These are phyloP conservation scores for Lagothrix lagotricha DNA, from an alignment of 2,797 vertebrate species.

Conservation along the genomic window DNA sequence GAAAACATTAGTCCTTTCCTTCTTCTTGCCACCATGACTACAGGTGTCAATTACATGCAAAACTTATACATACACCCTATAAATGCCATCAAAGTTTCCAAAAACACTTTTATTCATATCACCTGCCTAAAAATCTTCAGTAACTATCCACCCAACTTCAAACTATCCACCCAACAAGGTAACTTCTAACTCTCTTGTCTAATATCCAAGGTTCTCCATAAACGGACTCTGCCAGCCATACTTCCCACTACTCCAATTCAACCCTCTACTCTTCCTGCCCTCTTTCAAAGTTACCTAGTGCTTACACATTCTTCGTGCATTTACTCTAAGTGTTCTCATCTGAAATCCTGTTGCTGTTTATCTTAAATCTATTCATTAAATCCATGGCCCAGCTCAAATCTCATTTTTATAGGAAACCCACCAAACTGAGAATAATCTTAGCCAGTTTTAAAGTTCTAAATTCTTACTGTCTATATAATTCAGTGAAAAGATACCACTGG, in stretches of 20 bases:
- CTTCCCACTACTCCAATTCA: background rate
- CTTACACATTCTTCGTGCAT: background rate
- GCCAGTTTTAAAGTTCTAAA: background rate
- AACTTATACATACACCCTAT: background rate
- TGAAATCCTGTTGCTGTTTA: conserved; percentile 2
- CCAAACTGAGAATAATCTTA: background rate
- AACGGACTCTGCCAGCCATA: background rate
- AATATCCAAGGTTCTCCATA: background rate
- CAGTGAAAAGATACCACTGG: background rate
- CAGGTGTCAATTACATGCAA: background rate
- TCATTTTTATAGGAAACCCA: background rate
- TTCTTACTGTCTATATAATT: background rate
- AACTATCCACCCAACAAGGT: background rate
- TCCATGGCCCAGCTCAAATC: background rate
- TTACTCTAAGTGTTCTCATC: background rate
- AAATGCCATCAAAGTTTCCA: background rate
- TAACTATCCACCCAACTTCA: background rate
- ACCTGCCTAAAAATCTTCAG: background rate
- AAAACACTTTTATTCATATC: background rate
- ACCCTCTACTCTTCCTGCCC: background rate
- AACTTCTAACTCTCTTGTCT: background rate
- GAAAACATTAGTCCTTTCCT: background rate
- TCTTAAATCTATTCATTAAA: background rate
- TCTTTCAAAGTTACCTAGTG: background rate
- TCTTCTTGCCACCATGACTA: background rate